Base-by-base conservation (phyloP, 2,888 invertebrate genomes). In the Chloroclystis v-ata region DNA sequence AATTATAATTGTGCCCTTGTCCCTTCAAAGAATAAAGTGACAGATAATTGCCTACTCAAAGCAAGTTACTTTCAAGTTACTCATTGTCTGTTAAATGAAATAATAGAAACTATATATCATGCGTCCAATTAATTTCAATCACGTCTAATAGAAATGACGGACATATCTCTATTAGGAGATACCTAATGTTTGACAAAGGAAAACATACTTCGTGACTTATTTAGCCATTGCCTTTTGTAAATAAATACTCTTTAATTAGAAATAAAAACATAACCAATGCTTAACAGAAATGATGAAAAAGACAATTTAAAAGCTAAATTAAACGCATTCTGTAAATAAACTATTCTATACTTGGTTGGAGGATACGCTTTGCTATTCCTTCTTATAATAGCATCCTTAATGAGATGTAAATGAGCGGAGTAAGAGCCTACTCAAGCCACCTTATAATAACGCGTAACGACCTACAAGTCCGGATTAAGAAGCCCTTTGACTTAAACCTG, bases 381-480 rank as follows among this genome's bases (percentile, higher is more conserved):
- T 68, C 66, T 78, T 79, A 85, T 86, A 84, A 86, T 84, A 86
- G 84, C 68, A 63, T 68, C 75, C 77, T 72, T 87, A 89, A 89
- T 86, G 87, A 87, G 86, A 89, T 88, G 88, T 87, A 89, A 89
- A 89, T 89, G 88, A 88, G 86, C 81, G 74, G 75, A 85, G 85
- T 78, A 82, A 82, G 80, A 82, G 78, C 78, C 80, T 73, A 72
- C 82, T 78, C 76, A 70, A 72, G 65, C 73, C 79, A 82, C 78
- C 85, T 88, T 88, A 88, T 88, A 85, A 88, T 88, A 88, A 87
- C 84, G 82, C 87, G 84, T 87, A 87, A 87, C 88, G 83, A 86
- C 87, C 85, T 85, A 86, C 85, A 85, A 87, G 84, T 77, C 86
- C 76, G 88, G 88, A 88, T 89, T 89, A 88, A 85, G 89, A 89